Evolutionary conservation across 2,113 vertebrate species (phyloP).

Genomic region (Mastomys coucha): DNA sequence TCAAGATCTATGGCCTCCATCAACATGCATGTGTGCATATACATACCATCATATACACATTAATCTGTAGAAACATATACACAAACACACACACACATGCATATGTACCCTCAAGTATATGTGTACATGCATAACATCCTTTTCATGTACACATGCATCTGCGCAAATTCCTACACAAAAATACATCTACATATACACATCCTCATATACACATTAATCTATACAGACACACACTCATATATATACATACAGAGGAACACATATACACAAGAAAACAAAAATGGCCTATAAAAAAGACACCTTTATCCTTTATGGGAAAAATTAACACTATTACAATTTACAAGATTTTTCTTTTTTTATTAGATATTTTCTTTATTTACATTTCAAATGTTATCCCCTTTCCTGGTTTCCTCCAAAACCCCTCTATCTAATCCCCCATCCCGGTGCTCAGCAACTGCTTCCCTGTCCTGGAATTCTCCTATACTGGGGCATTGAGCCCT

Average conservation of each 20-base stretch:
- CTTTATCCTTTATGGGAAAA: not conserved
- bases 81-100: not conserved
- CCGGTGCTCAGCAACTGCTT: too few species aligned
- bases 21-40: not conserved
- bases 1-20: not conserved
- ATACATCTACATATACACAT: not conserved
- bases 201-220: not conserved
- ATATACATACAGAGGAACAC: not conserved
- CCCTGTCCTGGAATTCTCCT: too few species aligned
- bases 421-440: too few species aligned
- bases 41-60: not conserved
- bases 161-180: not conserved
- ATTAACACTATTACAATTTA: not conserved
- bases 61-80: not conserved
- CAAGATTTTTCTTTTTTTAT: not conserved
- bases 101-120: not conserved
- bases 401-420: too few species aligned
- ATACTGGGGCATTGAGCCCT: too few species aligned
- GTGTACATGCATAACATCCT: not conserved
- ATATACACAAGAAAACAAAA: not conserved
- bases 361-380: too few species aligned
- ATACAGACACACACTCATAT: not conserved
- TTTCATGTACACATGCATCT: not conserved
- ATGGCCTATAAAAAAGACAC: not conserved
- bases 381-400: too few species aligned